A percentile compares a stretch with the other conserved stretches of the same genome.
Conservation (phyloP, 2,113 vertebrate species). For the Dryoscopus gambensis region DNA sequence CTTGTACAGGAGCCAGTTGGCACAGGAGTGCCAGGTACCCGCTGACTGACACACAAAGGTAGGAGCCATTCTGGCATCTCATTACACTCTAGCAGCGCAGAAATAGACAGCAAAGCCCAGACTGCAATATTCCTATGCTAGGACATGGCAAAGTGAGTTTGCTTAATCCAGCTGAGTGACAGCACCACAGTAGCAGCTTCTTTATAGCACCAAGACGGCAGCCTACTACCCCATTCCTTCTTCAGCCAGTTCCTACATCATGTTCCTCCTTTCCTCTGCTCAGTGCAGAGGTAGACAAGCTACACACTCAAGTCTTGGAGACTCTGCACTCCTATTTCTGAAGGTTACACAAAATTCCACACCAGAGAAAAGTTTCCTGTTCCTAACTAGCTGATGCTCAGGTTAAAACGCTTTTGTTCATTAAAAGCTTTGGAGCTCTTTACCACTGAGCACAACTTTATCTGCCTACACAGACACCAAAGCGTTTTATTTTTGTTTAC, state of each 20-base stretch:
- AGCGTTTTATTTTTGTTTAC: neutral
- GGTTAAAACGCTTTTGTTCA: neutral
- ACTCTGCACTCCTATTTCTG: rapidly evolving
- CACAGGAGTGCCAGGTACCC: neutral
- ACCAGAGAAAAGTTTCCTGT: neutral
- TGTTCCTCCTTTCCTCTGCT: neutral
- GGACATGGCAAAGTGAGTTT: neutral
- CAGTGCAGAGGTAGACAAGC: rapidly evolving
- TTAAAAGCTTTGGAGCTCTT: neutral
- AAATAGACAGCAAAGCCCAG: neutral
- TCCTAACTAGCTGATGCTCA: neutral
- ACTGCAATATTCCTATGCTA: neutral
- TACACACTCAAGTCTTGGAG: rapidly evolving
- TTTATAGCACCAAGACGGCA: rapidly evolving
- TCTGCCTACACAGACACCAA: too few relatives aligned
- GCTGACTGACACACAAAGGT: neutral
- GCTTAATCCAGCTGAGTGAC: neutral
- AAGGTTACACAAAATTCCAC: neutral
- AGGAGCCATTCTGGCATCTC: neutral
- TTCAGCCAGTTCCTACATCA: neutral
- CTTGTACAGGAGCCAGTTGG: neutral
- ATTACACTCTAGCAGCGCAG: neutral
- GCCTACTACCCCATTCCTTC: neutral
- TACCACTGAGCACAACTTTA: neutral
- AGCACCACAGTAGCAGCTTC: neutral